Evolutionary conservation across 2,113 vertebrate species (phyloP).

Genomic region (Ceyx margarethae): DNA sequence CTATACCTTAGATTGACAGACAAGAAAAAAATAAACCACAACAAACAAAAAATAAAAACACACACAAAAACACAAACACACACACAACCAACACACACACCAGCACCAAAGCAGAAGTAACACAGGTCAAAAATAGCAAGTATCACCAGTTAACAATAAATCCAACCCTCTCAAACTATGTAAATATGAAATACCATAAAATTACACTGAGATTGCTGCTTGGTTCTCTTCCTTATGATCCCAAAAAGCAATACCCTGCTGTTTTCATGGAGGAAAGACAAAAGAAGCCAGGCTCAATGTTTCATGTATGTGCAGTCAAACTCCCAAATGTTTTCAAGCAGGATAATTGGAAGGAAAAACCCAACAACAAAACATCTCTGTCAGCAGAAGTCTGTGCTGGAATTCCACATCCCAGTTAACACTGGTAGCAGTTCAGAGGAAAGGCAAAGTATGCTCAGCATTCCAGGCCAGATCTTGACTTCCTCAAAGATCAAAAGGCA

Average conservation of each 20-base stretch:
- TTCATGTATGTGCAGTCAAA: not conserved
- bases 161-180: not conserved
- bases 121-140: not conserved
- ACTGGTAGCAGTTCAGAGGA: not conserved
- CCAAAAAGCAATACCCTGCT: not conserved
- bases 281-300: not conserved
- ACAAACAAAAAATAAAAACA: not conserved
- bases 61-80: too few relatives aligned
- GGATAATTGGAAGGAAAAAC: not conserved
- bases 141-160: not conserved
- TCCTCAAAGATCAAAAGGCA: constrained; percentile 24
- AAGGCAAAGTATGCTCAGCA: not conserved
- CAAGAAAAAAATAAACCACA: not conserved
- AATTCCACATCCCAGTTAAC: fast-evolving
- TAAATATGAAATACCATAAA: not conserved
- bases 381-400: not conserved
- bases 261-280: not conserved
- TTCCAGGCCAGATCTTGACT: not conserved
- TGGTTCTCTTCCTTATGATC: not conserved
- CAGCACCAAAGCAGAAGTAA: not conserved
- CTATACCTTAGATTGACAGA: not conserved
- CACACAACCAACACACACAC: too few relatives aligned
- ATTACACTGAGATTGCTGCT: not conserved
- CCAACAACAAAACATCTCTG: not conserved
- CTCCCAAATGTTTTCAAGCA: not conserved